Conservation (phyloP, 2,888 invertebrate genomes). For the Cinara cedri region DNA sequence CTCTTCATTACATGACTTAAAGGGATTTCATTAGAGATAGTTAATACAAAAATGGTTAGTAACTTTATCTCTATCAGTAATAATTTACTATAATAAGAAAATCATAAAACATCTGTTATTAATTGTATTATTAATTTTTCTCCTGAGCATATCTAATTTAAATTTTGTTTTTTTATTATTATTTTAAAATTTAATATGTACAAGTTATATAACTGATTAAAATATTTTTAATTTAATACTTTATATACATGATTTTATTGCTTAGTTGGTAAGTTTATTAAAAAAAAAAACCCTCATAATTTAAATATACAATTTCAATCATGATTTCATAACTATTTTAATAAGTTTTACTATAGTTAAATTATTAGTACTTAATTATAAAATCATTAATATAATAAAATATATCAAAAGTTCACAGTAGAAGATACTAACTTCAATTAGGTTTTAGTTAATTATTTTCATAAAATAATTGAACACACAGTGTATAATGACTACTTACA, state of each 20-base stretch:
- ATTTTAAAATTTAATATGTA: not conserved
- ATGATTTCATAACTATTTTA: constrained; percentile 22
- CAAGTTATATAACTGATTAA: too few species aligned
- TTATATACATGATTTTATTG: not conserved
- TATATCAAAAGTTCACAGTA: constrained; percentile 12
- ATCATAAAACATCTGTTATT: too few species aligned
- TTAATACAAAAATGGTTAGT: too few species aligned
- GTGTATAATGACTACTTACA: constrained; percentile 20
- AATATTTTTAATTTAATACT: too few species aligned
- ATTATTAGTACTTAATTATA: constrained; percentile 18
- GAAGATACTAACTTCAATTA: constrained; percentile 20
- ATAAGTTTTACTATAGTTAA: constrained; percentile 20
- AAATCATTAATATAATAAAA: constrained; percentile 26
- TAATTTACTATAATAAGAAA: too few species aligned
- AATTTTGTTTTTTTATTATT: too few species aligned
- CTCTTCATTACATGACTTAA: too few species aligned
- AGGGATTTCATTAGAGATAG: too few species aligned
- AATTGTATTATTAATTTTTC: too few species aligned
- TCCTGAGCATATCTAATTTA: too few species aligned
- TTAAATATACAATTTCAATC: not conserved
- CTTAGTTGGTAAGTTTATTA: not conserved
- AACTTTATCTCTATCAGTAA: too few species aligned
- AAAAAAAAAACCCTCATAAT: not conserved
- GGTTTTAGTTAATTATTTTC: constrained; percentile 5
- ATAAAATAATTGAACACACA: constrained; percentile 5